phyloP scores from a whole-genome alignment of 1,140 invertebrate species.

The Pogonognathellus flavescens region DNA sequence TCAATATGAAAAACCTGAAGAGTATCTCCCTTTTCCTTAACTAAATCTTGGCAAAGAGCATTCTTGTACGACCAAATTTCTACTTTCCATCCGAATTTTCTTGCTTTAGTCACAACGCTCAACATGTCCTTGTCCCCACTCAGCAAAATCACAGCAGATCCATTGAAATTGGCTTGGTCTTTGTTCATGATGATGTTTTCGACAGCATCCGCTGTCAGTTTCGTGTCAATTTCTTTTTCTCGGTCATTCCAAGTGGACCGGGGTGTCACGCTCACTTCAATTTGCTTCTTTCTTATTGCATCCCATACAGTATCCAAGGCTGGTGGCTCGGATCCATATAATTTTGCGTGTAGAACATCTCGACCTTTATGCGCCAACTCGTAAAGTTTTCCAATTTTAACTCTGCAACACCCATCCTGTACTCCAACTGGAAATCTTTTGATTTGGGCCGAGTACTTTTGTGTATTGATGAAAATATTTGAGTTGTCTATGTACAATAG shows the following conservation, averaged over 20 bases:
- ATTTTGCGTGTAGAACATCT: constrained; percentile 36
- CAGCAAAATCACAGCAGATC: constrained; percentile 52
- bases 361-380: constrained; percentile 28
- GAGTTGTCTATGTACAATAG: constrained; percentile 64
- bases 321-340: constrained; percentile 63
- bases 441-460: constrained; percentile 47
- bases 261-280: constrained; percentile 56
- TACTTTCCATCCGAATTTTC: constrained; percentile 55
- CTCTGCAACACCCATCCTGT: constrained; percentile 43
- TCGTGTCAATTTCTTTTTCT: constrained; percentile 60
- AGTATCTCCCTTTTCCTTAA: constrained; percentile 8
- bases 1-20: constrained; percentile 60
- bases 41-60: constrained; percentile 47
- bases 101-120: constrained; percentile 51
- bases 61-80: constrained; percentile 62
- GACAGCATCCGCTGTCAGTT: constrained; percentile 57
- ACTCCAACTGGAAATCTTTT: constrained; percentile 50
- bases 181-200: constrained; percentile 45
- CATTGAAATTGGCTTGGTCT: neutral
- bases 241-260: constrained; percentile 56
- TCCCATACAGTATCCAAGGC: constrained; percentile 61
- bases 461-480: constrained; percentile 61
- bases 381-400: constrained; percentile 57
- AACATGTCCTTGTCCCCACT: constrained; percentile 62
- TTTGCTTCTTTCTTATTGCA: constrained; percentile 55